These are phyloP conservation scores for Menidia menidia DNA, from an alignment of 2,797 vertebrate species.

Conservation along the genomic window DNA sequence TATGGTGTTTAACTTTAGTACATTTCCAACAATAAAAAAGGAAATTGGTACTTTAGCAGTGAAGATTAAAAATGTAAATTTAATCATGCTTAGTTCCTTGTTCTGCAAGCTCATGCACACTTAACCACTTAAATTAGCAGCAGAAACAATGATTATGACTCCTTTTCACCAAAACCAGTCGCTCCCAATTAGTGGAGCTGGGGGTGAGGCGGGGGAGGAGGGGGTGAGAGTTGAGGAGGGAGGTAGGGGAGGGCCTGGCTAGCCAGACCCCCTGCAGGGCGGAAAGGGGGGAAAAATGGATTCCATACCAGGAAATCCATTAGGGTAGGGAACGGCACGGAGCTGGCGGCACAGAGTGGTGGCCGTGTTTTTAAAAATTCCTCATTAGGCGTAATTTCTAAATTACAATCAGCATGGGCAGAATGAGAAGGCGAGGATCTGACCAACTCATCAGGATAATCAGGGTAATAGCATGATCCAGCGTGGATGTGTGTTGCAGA, in stretches of 20 bases:
- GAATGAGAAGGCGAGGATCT: constrained; percentile 79
- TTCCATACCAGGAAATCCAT: constrained; percentile 87
- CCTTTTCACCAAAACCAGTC: constrained; percentile 76
- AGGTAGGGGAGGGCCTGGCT: constrained; percentile 54
- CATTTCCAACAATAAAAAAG: constrained; percentile 31
- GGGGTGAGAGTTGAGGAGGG: constrained; percentile 23
- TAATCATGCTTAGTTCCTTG: constrained; percentile 68
- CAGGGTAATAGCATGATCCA: constrained; percentile 77
- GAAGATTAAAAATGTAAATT: constrained; percentile 64
- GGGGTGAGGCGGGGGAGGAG: constrained; percentile 14
- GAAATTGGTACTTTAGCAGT: constrained; percentile 63
- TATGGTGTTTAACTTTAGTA: constrained; percentile 24
- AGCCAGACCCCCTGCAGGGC: constrained; percentile 79
- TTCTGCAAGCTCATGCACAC: constrained; percentile 54
- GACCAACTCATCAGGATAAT: constrained; percentile 78
- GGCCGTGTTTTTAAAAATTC: constrained; percentile 80
- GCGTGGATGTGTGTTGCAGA: constrained; percentile 59
- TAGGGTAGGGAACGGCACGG: constrained; percentile 74
- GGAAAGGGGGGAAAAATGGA: constrained; percentile 78
- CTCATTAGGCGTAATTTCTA: constrained; percentile 86
- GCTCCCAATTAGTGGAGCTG: constrained; percentile 72
- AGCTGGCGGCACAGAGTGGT: constrained; percentile 69
- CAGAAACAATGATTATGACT: constrained; percentile 81
- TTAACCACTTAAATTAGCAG: constrained; percentile 77
- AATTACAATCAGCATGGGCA: constrained; percentile 85